Evolutionary conservation across 2,113 vertebrate species (phyloP).

Genomic region (Chionomys nivalis): DNA sequence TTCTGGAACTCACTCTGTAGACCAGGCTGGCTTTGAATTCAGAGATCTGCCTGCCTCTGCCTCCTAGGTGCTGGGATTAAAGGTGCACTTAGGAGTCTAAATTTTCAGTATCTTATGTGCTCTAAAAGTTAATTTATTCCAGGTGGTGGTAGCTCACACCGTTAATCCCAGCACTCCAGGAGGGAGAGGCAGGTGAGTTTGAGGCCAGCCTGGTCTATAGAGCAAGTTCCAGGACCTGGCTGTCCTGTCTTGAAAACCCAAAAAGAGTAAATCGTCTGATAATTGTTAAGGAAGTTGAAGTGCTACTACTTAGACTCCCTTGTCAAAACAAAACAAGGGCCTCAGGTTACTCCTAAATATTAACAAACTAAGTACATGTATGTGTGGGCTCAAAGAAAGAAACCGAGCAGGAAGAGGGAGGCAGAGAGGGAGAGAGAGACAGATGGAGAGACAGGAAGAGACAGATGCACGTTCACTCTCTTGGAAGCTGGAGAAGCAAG

Average conservation of each 20-base stretch:
- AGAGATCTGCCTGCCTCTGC: not conserved
- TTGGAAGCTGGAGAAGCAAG: not conserved
- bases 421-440: not conserved
- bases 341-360: not conserved
- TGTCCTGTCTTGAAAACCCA: not conserved
- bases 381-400: not conserved
- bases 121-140: not conserved
- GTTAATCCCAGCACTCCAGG: not conserved
- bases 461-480: not conserved
- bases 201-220: not conserved
- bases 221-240: not conserved
- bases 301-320: not conserved
- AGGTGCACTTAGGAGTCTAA: not conserved
- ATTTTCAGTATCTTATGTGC: not conserved
- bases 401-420: not conserved
- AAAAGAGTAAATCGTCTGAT: not conserved
- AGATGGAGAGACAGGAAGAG: not conserved
- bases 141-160: not conserved
- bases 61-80: not conserved
- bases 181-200: not conserved
- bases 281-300: not conserved
- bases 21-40: too few species aligned
- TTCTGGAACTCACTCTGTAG: too few species aligned
- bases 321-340: not conserved
- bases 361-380: not conserved